Evolutionary conservation across 2,113 vertebrate species (phyloP).

Genomic region (Boulengeromyrus knoepffleri): DNA sequence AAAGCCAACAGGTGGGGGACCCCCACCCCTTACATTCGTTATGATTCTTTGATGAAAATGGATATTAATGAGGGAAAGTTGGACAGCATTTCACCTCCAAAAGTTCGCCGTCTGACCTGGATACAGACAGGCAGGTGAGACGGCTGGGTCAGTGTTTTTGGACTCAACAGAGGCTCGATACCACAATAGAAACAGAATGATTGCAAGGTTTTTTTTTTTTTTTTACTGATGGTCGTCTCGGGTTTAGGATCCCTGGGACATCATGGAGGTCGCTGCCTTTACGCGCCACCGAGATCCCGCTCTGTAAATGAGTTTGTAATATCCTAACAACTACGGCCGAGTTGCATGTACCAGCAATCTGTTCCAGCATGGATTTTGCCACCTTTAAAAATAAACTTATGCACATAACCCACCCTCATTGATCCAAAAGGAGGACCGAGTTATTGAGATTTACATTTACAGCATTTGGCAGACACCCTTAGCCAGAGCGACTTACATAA

Average conservation of each 20-base stretch:
- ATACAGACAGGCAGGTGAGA: not conserved
- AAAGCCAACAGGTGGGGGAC: constrained; percentile 51
- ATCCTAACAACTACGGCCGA: not conserved
- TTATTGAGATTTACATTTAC: not conserved
- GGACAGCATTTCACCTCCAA: not conserved
- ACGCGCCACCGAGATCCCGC: not conserved
- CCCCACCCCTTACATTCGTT: constrained; percentile 35
- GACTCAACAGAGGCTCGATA: not conserved
- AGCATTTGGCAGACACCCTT: no score
- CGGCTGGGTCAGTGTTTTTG: not conserved
- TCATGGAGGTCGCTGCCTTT: not conserved
- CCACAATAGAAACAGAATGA: not conserved
- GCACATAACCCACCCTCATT: not conserved
- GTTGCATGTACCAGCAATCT: not conserved
- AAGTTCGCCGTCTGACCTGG: not conserved
- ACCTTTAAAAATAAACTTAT: not conserved
- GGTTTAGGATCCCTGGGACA: not conserved
- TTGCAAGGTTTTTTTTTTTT: not conserved
- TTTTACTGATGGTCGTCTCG: not conserved
- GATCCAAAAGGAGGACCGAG: not conserved
- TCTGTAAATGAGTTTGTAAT: not conserved
- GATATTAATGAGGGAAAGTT: not conserved
- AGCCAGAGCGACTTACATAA: no score
- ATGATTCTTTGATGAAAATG: constrained; percentile 48
- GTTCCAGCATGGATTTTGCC: not conserved